These are phyloP conservation scores for Melanotus villosus DNA, from an alignment of 2,888 invertebrate species.

Conservation along the genomic window DNA sequence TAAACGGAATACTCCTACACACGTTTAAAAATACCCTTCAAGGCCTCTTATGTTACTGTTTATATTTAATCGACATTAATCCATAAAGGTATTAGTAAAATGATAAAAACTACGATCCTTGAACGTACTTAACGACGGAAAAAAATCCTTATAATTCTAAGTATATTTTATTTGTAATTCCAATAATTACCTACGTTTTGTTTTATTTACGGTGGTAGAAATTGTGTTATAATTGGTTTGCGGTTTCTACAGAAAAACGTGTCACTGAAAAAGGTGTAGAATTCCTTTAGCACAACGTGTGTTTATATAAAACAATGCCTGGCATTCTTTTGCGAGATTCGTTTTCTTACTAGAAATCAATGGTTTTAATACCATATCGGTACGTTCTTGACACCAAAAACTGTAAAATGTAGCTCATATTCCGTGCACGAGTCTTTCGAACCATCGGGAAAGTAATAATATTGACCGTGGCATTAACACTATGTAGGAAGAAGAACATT, in stretches of 20 bases:
- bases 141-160: no score
- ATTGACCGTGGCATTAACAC: conserved; percentile 42
- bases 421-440: conserved; percentile 36
- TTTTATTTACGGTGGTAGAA: not conserved
- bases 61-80: no score
- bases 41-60: no score
- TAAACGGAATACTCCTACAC: no score
- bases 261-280: conserved; percentile 2
- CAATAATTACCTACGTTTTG: not conserved
- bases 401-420: conserved; percentile 48
- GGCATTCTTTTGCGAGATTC: conserved; percentile 28
- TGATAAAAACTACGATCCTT: no score
- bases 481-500: not conserved
- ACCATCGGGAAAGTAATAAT: conserved; percentile 46
- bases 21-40: no score
- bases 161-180: no score
- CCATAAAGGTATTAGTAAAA: no score
- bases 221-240: conserved; percentile 5
- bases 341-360: conserved; percentile 41
- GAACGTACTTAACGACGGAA: no score
- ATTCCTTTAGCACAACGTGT: not conserved
- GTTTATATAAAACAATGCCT: not conserved
- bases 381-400: conserved; percentile 45
- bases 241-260: conserved; percentile 14
- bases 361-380: conserved; percentile 31